phyloP scores from a whole-genome alignment of 2,888 invertebrate genomes.

The Lasioglossum vierecki region DNA sequence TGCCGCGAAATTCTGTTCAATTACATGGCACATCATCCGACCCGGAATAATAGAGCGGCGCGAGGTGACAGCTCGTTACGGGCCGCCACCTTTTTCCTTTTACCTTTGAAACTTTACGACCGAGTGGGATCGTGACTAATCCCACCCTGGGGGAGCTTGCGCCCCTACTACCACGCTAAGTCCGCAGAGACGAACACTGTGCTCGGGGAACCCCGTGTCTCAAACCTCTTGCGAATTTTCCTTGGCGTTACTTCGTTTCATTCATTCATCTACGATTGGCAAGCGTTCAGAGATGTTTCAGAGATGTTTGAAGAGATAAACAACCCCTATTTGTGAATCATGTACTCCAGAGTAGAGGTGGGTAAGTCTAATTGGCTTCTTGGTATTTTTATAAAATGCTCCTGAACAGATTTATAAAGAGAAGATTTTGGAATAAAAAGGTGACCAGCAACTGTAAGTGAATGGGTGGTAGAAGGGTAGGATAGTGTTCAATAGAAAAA shows the following conservation, averaged over 20 bases:
- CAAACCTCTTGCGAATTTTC: background rate
- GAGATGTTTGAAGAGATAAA: too few species aligned
- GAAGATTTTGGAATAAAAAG: background rate
- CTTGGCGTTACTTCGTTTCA: background rate
- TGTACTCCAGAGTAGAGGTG: background rate
- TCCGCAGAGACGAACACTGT: conserved; percentile 32
- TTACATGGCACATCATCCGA: conserved; percentile 24
- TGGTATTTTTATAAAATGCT: background rate
- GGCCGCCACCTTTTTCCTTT: conserved; percentile 44
- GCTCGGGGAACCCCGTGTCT: conserved; percentile 29
- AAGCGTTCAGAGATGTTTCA: background rate
- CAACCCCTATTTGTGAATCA: background rate
- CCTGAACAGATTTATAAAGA: background rate
- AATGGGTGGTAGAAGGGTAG: background rate
- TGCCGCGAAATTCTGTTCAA: conserved; percentile 29
- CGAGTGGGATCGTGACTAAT: conserved; percentile 61
- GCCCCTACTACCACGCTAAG: conserved; percentile 25
- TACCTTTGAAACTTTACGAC: conserved; percentile 58
- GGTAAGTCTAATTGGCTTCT: background rate
- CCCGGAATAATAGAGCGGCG: conserved; percentile 46
- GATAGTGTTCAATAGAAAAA: background rate
- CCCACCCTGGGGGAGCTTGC: conserved; percentile 51
- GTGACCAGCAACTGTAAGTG: background rate
- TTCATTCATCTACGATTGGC: background rate
- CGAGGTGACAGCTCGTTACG: conserved; percentile 57